Conservation (phyloP, 2,888 invertebrate genomes). For the Synergus umbraculus region DNA sequence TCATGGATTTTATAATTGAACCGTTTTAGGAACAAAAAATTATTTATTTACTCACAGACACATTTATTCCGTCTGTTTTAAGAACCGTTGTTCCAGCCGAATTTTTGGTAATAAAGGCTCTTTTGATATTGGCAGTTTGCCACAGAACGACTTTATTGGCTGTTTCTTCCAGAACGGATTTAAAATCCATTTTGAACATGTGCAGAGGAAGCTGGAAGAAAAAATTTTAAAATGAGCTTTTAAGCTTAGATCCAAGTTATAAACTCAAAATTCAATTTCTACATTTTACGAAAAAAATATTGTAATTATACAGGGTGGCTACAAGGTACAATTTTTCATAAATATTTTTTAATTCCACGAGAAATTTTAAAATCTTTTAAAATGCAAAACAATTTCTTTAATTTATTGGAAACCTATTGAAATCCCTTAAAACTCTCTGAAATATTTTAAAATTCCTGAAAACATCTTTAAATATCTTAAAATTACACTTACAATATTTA, state of each 20-base stretch:
- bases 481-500: no score
- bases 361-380: no score
- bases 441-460: no score
- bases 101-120: conserved; percentile 89
- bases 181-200: conserved; percentile 86
- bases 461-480: no score
- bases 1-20: neutral
- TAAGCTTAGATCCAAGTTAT: no score
- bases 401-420: no score
- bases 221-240: conserved; percentile 46
- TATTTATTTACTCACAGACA: conserved; percentile 79
- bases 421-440: no score
- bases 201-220: conserved; percentile 80
- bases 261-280: no score
- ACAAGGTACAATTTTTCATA: no score
- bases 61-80: conserved; percentile 97
- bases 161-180: conserved; percentile 85
- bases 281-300: neutral
- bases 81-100: conserved; percentile 82
- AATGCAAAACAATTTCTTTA: no score
- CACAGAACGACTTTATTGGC: conserved; percentile 87
- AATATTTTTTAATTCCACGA: no score
- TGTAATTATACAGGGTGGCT: neutral
- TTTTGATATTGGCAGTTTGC: conserved; percentile 88
- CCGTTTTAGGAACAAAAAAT: neutral